Conservation (phyloP, 2,888 invertebrate species). For the Sepiola atlantica region DNA sequence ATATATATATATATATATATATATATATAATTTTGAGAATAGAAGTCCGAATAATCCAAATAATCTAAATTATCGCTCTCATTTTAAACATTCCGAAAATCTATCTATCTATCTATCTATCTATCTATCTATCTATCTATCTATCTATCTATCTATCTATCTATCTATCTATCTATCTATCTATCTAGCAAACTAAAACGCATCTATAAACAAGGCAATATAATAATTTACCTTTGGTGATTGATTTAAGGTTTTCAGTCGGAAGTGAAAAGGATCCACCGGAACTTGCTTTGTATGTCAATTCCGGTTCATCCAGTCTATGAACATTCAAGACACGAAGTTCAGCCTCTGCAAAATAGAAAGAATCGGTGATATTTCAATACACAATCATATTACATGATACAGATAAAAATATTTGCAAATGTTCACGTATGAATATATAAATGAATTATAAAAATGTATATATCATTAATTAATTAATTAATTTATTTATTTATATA, state of each 20-base stretch:
- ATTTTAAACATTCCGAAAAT: too few relatives aligned
- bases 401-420: neutral
- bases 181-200: neutral
- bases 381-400: neutral
- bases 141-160: too few relatives aligned
- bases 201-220: neutral
- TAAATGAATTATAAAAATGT: too few relatives aligned
- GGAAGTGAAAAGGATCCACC: constrained; percentile 57
- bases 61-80: too few relatives aligned
- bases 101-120: too few relatives aligned
- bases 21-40: too few relatives aligned
- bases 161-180: neutral
- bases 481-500: too few relatives aligned
- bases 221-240: constrained; percentile 55
- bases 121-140: too few relatives aligned
- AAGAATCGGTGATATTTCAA: neutral
- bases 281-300: neutral
- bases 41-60: too few relatives aligned
- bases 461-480: too few relatives aligned
- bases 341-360: constrained; percentile 56
- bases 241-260: constrained; percentile 53
- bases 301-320: neutral
- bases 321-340: constrained; percentile 58
- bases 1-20: too few relatives aligned
- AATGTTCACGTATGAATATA: too few relatives aligned